Conservation (phyloP, 2,113 vertebrate species). For the Campylomormyrus numenius region DNA sequence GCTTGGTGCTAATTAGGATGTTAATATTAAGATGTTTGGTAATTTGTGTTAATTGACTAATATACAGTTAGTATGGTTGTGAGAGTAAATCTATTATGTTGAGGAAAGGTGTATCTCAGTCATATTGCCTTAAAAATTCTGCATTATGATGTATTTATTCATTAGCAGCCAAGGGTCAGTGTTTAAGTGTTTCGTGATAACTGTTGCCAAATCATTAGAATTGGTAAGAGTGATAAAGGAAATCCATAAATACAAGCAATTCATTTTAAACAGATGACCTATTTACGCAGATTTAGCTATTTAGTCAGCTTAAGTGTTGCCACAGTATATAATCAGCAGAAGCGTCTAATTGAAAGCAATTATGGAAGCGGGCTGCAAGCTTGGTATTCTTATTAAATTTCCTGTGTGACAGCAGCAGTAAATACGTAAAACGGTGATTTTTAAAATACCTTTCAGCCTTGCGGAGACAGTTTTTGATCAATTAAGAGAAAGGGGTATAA, state of each 20-base stretch:
- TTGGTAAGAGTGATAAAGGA: conserved; percentile 48
- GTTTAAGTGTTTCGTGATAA: conserved; percentile 64
- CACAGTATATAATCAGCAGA: conserved; percentile 49
- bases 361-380: conserved; percentile 49
- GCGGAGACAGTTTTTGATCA: conserved; percentile 65
- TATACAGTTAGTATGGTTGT: background rate
- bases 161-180: conserved; percentile 38
- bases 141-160: conserved; percentile 1
- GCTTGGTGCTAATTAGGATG: background rate
- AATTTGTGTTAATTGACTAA: background rate
- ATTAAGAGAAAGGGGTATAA: conserved; percentile 62
- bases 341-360: conserved; percentile 53
- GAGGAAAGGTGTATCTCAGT: background rate
- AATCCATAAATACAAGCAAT: conserved; percentile 30
- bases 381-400: conserved; percentile 54
- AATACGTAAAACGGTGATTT: conserved; percentile 66
- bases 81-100: background rate
- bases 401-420: conserved; percentile 60
- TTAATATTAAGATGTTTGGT: background rate
- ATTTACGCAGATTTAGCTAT: conserved; percentile 60
- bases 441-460: conserved; percentile 65
- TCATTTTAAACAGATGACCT: conserved; percentile 46
- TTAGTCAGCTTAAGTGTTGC: conserved; percentile 44
- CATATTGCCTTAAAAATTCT: background rate
- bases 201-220: conserved; percentile 63